phyloP scores from a whole-genome alignment of 2,113 vertebrate species.

The Corapipo altera region DNA sequence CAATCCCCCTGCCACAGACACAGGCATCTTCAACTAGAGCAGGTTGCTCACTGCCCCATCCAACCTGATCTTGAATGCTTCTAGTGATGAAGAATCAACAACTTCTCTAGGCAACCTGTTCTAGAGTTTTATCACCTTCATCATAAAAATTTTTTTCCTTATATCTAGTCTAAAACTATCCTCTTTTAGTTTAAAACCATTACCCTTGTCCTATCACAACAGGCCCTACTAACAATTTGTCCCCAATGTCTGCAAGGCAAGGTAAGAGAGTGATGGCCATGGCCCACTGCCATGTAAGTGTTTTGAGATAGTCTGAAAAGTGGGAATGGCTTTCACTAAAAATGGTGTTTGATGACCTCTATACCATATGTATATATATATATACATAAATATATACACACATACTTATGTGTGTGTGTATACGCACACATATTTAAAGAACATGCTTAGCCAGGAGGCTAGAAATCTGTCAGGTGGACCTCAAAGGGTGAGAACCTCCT shows the following conservation, averaged over 20 bases:
- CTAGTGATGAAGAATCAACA: background rate
- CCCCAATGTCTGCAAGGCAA: background rate
- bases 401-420: no score
- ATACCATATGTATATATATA: background rate
- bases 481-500: background rate
- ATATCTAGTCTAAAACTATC: background rate
- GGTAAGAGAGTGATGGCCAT: background rate
- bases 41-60: background rate
- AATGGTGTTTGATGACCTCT: background rate
- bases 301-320: background rate
- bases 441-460: background rate
- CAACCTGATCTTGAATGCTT: background rate
- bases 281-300: background rate
- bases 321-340: background rate
- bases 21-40: background rate
- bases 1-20: accelerated
- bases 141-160: background rate
- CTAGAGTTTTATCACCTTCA: background rate
- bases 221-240: background rate
- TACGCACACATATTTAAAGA: accelerated
- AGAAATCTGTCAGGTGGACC: background rate
- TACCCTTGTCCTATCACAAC: background rate
- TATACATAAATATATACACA: no score
- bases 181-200: background rate
- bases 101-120: background rate